Conservation (phyloP, 2,113 vertebrate genomes). For the Numenius arquata region DNA sequence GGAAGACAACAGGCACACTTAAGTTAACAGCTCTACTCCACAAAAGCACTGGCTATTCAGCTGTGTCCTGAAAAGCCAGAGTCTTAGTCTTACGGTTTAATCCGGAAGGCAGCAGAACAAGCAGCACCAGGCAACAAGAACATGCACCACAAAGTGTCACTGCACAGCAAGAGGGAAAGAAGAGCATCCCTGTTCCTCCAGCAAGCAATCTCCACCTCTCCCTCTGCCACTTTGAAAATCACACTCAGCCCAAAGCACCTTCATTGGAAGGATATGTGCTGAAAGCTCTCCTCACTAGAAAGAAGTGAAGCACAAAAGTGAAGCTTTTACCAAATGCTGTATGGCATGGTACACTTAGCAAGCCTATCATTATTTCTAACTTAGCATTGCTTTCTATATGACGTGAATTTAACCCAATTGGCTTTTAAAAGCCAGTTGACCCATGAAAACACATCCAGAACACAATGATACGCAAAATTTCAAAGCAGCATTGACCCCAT, state of each 20-base stretch:
- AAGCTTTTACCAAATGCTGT: neutral
- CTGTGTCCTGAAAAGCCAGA: neutral
- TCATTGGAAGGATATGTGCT: neutral
- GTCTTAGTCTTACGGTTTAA: neutral
- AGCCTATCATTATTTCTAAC: neutral
- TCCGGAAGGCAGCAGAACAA: neutral
- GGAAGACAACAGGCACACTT: neutral
- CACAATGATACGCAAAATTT: neutral
- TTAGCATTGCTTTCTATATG: neutral
- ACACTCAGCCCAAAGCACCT: neutral
- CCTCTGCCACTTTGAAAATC: neutral
- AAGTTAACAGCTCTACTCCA: neutral
- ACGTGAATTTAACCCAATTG: neutral
- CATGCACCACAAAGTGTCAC: neutral
- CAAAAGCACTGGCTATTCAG: neutral
- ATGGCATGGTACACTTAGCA: neutral
- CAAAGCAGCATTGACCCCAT: neutral
- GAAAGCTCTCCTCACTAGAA: neutral
- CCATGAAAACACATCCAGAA: neutral
- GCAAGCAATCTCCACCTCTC: neutral
- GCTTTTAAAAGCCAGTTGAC: neutral
- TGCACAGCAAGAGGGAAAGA: neutral
- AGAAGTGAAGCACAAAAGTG: neutral
- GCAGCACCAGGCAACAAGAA: neutral
- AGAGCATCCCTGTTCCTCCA: neutral